A percentile compares a stretch with the other conserved stretches of the same genome.
phyloP scores from a whole-genome alignment of 2,888 invertebrate genomes.

The Portevinia maculata region DNA sequence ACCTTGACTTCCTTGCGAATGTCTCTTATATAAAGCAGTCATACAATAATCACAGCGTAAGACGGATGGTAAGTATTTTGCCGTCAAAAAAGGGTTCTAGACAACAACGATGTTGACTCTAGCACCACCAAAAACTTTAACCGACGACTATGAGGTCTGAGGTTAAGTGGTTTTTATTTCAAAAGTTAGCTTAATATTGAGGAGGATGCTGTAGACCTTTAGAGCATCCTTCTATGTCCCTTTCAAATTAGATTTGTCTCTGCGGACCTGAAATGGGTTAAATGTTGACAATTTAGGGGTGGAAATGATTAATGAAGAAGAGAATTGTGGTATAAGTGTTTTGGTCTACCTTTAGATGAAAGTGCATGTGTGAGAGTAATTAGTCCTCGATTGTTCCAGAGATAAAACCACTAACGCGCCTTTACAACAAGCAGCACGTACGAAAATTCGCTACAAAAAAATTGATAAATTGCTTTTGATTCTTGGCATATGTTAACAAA shows the following conservation, averaged over 20 bases:
- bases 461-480: slow-evolving; percentile 15
- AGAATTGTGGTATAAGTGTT: slow-evolving; percentile 5
- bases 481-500: not conserved
- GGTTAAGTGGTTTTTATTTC: slow-evolving; percentile 25
- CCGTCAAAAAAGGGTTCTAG: not conserved
- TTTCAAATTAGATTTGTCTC: slow-evolving; percentile 16
- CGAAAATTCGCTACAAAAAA: not conserved
- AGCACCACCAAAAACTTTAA: slow-evolving; percentile 9
- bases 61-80: no score
- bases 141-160: slow-evolving; percentile 1
- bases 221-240: slow-evolving; percentile 2
- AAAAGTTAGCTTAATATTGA: slow-evolving; percentile 2
- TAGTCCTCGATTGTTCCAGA: slow-evolving; percentile 1
- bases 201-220: not conserved
- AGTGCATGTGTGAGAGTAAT: slow-evolving; percentile 17
- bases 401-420: slow-evolving; percentile 5
- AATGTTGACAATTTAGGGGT: not conserved
- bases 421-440: not conserved
- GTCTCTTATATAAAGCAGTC: no score
- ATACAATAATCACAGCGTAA: no score
- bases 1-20: no score
- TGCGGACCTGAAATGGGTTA: slow-evolving; percentile 11
- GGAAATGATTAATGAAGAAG: slow-evolving; percentile 15
- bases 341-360: slow-evolving; percentile 14
- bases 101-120: not conserved